Evolutionary conservation across 2,113 vertebrate genomes (phyloP).

Genomic region (Fregetta grallaria): DNA sequence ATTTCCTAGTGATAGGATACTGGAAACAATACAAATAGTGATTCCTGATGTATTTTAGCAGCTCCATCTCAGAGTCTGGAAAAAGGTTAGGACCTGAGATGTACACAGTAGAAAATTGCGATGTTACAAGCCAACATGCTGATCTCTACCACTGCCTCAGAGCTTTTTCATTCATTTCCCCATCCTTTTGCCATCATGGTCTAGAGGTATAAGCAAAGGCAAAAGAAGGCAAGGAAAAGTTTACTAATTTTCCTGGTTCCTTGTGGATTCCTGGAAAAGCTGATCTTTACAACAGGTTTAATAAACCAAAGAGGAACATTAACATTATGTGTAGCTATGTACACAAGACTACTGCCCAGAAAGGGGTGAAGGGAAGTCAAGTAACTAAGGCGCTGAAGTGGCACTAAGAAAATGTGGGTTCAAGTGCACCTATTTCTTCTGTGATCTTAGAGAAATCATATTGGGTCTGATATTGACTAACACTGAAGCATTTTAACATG

Average conservation of each 20-base stretch:
- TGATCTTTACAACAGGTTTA: not conserved
- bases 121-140: not conserved
- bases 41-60: not conserved
- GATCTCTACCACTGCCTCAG: not conserved
- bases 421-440: not conserved
- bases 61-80: not conserved
- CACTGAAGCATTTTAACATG: constrained; percentile 39
- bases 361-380: not conserved
- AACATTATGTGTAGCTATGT: not conserved
- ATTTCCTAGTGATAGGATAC: not conserved
- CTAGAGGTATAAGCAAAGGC: not conserved
- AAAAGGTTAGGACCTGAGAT: not conserved
- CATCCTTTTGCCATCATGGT: not conserved
- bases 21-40: not conserved
- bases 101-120: not conserved
- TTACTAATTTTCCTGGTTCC: not conserved
- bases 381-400: not conserved
- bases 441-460: constrained; percentile 14
- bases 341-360: not conserved
- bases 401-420: constrained; percentile 6
- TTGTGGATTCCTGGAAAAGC: not conserved
- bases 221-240: not conserved
- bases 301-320: not conserved
- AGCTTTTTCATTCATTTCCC: not conserved
- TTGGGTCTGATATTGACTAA: constrained; percentile 20